These are phyloP conservation scores for Colinus virginianus DNA, from an alignment of 2,113 vertebrate species.

Conservation along the genomic window DNA sequence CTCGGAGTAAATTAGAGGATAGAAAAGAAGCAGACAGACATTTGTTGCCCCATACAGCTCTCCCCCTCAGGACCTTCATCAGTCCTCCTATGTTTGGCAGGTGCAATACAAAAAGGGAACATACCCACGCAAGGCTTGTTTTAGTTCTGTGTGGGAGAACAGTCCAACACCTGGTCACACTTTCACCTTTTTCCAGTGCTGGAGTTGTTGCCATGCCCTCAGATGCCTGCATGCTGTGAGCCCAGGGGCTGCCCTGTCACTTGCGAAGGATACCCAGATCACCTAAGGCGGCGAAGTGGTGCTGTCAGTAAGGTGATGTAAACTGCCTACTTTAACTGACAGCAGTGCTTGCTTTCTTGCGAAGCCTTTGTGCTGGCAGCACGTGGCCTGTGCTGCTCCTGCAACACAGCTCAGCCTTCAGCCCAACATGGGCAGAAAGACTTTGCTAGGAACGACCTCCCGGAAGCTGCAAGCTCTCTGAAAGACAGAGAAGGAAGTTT, in stretches of 20 bases:
- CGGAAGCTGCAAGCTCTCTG: neutral
- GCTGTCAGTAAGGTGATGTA: neutral
- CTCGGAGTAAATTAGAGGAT: neutral
- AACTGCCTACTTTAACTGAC: neutral
- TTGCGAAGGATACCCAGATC: neutral
- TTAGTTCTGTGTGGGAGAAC: neutral
- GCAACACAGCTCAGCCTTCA: neutral
- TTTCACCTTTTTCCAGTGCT: neutral
- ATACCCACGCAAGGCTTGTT: neutral
- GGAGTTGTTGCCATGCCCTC: neutral
- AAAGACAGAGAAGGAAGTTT: neutral
- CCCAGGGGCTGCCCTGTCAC: neutral
- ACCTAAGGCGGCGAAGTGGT: neutral
- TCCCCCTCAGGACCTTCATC: neutral
- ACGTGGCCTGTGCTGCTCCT: accelerated
- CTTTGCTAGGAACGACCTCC: neutral
- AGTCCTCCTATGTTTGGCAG: accelerated
- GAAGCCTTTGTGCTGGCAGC: neutral
- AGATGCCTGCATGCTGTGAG: neutral
- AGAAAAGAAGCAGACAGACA: neutral
- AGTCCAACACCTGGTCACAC: neutral
- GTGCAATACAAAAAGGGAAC: neutral
- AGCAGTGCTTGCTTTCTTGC: neutral
- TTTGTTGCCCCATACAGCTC: neutral
- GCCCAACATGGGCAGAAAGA: neutral